phyloP scores from a whole-genome alignment of 2,113 vertebrate species.

The Corydoras maculifer region DNA sequence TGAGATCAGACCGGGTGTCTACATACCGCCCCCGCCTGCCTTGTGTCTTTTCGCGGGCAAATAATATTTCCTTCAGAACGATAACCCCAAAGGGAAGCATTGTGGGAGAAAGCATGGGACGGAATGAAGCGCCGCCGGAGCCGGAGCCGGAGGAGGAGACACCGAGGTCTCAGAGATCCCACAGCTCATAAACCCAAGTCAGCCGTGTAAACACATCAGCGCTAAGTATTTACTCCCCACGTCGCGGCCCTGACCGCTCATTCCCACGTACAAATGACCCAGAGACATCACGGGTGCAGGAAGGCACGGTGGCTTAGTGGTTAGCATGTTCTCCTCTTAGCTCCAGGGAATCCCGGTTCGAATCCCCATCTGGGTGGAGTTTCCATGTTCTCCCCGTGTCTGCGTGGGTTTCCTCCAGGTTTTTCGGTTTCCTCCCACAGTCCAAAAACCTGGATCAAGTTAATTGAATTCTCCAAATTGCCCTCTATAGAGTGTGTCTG shows the following conservation, averaged over 20 bases:
- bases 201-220: slow-evolving; percentile 49
- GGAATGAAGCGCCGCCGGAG: slow-evolving; percentile 5
- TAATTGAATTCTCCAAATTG: no score
- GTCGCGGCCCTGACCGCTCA: slow-evolving; percentile 19
- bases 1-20: neutral
- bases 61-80: slow-evolving; percentile 20
- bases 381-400: no score
- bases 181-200: slow-evolving; percentile 48
- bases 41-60: neutral
- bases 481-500: no score
- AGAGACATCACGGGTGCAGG: neutral
- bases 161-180: slow-evolving; percentile 3
- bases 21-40: neutral
- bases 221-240: slow-evolving; percentile 51
- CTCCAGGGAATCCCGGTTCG: no score
- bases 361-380: no score
- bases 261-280: slow-evolving; percentile 38
- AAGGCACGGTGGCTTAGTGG: no score
- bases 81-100: slow-evolving; percentile 4
- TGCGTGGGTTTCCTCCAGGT: no score
- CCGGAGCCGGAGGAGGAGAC: slow-evolving; percentile 14
- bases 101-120: slow-evolving; percentile 18
- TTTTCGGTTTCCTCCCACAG: no score
- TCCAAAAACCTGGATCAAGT: no score
- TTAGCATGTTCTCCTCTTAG: no score